phyloP scores from a whole-genome alignment of 2,113 vertebrate genomes.

The Nyctereutes procyonoides region DNA sequence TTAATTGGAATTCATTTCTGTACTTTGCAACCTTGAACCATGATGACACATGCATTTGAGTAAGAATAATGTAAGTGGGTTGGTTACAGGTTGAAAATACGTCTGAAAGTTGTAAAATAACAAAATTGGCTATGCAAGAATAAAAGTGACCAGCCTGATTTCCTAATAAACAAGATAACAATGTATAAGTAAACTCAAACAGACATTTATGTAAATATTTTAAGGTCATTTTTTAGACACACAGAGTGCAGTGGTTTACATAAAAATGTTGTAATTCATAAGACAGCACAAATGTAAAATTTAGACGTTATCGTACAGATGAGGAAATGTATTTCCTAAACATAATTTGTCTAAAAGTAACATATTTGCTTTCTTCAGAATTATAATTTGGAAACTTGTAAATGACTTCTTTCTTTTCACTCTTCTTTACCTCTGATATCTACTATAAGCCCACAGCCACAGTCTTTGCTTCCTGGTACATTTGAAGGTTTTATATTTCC shows the following conservation, averaged over 20 bases:
- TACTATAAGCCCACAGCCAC: background rate
- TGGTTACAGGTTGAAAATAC: background rate
- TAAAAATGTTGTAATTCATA: background rate
- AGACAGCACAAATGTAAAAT: background rate
- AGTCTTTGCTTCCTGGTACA: background rate
- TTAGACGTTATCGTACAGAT: background rate
- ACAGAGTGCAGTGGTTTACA: background rate
- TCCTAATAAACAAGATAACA: background rate
- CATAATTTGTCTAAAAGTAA: background rate
- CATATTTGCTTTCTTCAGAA: background rate
- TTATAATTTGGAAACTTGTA: background rate
- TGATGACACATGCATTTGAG: background rate
- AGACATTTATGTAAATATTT: background rate
- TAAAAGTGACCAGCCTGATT: background rate
- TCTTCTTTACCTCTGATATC: background rate
- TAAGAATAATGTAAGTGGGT: background rate
- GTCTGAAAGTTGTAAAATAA: background rate
- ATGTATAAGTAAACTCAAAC: background rate
- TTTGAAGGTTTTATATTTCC: background rate
- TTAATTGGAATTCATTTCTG: background rate
- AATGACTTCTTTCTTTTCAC: background rate
- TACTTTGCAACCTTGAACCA: background rate
- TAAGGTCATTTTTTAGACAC: background rate
- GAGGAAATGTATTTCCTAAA: background rate
- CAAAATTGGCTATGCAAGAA: background rate